Conservation (phyloP, 2,113 vertebrate species). For the Helogale parvula region DNA sequence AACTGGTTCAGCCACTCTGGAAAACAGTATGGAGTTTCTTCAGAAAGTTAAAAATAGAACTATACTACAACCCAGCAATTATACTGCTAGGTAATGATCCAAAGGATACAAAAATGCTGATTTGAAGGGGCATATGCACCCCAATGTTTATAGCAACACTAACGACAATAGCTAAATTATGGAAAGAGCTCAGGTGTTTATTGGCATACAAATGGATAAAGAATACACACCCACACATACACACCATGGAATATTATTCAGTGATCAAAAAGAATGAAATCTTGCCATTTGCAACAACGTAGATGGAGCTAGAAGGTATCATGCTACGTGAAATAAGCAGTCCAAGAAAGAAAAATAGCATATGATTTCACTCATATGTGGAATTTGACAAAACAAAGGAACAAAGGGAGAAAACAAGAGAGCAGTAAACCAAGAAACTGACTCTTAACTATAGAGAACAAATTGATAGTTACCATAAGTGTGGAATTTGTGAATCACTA, state of each 20-base stretch:
- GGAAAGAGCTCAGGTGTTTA: background rate
- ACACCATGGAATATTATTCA: background rate
- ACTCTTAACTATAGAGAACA: background rate
- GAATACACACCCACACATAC: background rate
- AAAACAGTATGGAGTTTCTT: background rate
- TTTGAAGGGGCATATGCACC: background rate
- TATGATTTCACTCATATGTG: background rate
- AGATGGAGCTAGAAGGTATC: background rate
- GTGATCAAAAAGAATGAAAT: background rate
- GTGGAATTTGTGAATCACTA: background rate
- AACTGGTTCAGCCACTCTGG: background rate
- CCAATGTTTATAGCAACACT: background rate
- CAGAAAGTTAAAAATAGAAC: background rate
- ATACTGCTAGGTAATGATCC: background rate
- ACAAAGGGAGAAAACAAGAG: background rate
- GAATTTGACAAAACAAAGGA: background rate
- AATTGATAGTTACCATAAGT: background rate
- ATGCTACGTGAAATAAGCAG: background rate
- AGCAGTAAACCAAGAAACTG: background rate
- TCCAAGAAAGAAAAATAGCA: background rate
- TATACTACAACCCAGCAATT: background rate
- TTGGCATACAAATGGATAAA: background rate
- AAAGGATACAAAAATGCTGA: background rate
- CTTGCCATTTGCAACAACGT: background rate
- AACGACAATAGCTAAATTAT: background rate